phyloP scores from a whole-genome alignment of 2,113 vertebrate species.

The Rhipidura dahli region DNA sequence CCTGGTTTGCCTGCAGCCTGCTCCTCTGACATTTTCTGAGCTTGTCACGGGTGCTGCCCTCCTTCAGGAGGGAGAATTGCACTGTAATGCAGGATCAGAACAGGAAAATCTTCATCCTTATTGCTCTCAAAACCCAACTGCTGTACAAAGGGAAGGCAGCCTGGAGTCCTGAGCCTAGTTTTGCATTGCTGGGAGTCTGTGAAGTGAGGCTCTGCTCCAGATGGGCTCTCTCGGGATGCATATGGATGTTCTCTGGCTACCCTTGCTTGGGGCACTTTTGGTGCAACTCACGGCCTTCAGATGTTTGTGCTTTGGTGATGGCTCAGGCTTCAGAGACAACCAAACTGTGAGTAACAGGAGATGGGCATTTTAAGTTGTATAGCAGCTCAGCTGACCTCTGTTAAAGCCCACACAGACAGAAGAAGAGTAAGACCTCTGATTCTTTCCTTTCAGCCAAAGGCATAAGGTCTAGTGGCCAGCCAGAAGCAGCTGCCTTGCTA shows the following conservation, averaged over 20 bases:
- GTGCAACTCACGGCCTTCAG: neutral
- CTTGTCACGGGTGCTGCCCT: neutral
- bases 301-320: neutral
- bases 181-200: neutral
- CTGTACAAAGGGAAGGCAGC: neutral
- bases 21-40: neutral
- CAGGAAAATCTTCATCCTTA: neutral
- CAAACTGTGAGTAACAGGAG: neutral
- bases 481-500: slow-evolving; percentile 46
- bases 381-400: neutral
- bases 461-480: neutral
- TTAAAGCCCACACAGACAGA: neutral
- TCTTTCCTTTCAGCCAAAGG: neutral
- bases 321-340: neutral
- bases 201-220: neutral
- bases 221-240: neutral
- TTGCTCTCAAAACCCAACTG: neutral
- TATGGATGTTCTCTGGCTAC: neutral
- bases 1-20: neutral
- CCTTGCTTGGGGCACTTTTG: neutral
- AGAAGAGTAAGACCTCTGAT: neutral
- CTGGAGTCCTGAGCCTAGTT: neutral
- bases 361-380: neutral
- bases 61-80: neutral
- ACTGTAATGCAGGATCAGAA: neutral